These are phyloP conservation scores for Folsomia candida DNA, from an alignment of 2,888 invertebrate species.

Conservation along the genomic window DNA sequence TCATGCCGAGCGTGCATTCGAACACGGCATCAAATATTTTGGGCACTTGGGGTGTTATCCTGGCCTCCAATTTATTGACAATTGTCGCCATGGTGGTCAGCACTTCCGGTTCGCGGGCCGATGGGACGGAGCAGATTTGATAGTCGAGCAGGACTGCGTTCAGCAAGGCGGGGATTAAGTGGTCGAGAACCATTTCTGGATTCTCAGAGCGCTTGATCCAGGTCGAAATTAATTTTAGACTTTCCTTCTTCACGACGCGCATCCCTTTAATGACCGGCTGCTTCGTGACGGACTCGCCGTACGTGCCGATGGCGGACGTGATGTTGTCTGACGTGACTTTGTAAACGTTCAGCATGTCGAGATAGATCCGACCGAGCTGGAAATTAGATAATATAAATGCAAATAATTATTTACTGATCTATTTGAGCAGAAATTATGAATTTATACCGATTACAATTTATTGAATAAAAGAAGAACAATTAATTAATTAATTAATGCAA, in stretches of 20 bases:
- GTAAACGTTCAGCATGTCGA: conserved; percentile 99
- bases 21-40: conserved; percentile 99
- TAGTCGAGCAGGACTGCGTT: conserved; percentile 97
- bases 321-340: conserved; percentile 97
- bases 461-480: too few relatives aligned
- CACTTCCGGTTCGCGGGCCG: conserved; percentile 96
- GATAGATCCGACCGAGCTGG: conserved; percentile 92
- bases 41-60: conserved; percentile 91
- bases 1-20: conserved; percentile 98
- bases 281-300: conserved; percentile 95
- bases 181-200: conserved; percentile 83
- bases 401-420: too few relatives aligned
- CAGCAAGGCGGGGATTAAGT: conserved; percentile 93
- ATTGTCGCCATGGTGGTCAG: conserved; percentile 93
- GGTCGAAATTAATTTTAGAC: conserved; percentile 90
- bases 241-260: conserved; percentile 98
- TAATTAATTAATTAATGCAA: conserved; percentile 13
- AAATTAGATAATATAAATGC: too few relatives aligned
- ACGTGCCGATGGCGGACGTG: conserved; percentile 89
- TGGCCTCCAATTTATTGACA: conserved; percentile 82
- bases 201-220: conserved; percentile 93
- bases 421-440: too few relatives aligned
- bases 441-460: too few relatives aligned
- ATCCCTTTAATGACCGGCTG: conserved; percentile 96
- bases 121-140: conserved; percentile 89